These are phyloP conservation scores for Leuciscus waleckii DNA, from an alignment of 2,797 vertebrate species.

Conservation along the genomic window DNA sequence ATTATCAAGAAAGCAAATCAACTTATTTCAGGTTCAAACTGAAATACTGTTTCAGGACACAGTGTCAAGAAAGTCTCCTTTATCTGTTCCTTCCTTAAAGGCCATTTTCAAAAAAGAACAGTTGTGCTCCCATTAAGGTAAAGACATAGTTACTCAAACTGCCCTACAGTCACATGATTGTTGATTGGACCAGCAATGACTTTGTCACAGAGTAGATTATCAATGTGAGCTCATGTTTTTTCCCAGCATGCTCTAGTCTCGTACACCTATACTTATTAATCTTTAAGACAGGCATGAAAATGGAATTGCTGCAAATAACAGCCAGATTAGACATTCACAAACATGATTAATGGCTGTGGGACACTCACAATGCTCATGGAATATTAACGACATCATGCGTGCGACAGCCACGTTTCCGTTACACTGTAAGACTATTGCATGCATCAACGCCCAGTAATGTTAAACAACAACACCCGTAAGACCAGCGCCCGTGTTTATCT, in stretches of 20 bases:
- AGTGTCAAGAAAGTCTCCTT: too few species aligned
- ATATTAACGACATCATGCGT: constrained; percentile 74
- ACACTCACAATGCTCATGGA: constrained; percentile 73
- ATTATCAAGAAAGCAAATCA: background rate
- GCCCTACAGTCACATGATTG: background rate
- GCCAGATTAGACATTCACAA: constrained; percentile 84
- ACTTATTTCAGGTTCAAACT: background rate
- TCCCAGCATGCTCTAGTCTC: constrained; percentile 45
- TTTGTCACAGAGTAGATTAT: constrained; percentile 26
- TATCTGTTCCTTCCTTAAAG: background rate
- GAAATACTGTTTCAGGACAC: background rate
- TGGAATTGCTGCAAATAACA: constrained; percentile 80
- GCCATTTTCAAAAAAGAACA: background rate
- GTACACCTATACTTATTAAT: constrained; percentile 77
- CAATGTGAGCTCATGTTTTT: constrained; percentile 17
- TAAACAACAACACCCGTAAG: constrained; percentile 7
- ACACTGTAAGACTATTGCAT: constrained; percentile 9
- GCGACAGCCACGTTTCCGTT: constrained; percentile 25
- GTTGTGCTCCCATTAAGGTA: background rate
- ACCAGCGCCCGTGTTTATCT: background rate
- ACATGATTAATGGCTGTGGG: constrained; percentile 82
- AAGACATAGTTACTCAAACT: background rate
- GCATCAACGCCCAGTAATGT: constrained; percentile 21
- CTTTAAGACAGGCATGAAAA: constrained; percentile 83
- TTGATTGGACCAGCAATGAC: constrained; percentile 16